Evolutionary conservation across 2,888 invertebrate species (phyloP), one percentile per base, ranked within the genome.

Genomic region (Phengaris alcon): DNA sequence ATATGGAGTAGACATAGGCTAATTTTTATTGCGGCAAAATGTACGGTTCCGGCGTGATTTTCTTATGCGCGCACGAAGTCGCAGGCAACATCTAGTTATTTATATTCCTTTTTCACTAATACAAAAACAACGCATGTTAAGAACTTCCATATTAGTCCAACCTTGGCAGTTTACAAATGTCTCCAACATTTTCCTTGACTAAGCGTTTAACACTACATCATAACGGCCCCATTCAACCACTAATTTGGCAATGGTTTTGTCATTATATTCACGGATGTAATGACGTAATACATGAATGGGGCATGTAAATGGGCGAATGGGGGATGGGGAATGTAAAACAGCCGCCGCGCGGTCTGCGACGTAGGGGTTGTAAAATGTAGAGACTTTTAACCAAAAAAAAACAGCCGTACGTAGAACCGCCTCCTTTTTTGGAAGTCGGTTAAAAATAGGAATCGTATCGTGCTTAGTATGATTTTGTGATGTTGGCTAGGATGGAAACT

Each of bases 171-270:
- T 52, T 52, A 64, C 59, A 35, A 64, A 44, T 12, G 35, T 64
- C 59, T 22, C 12, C 64, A 22, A 59, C 52, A 12, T 48, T 52
- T 5, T 22, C 59, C 10, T 64, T 44, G 64, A 44, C 12, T 64
- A 44, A 7, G 13, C 64, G 44, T 44, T 68, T 46, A 68, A 46
- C 22, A 68, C 57, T 79, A 75, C 55, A 68, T 68, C 68, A 74
- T 59, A 76, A 10, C 68, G 76, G 69, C 76, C 77, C 70, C 78
- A 76, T 80, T 79, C 75, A 77, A 77, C 70, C 55, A 78, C 77
- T 78, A 78, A 79, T 79, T 80, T 80, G 80, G 79, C 79, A 79
- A 68, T 73, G 64, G 64, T 75, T 35, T n/a, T 68, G 69, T 68
- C 54, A 68, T 68, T n/a, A 54, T 68, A 52, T 68, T 44, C 35